Percentiles rank a stretch among this genome's conserved stretches.
Evolutionary conservation across 2,113 vertebrate genomes (phyloP).

Genomic region (Xenopus borealis): DNA sequence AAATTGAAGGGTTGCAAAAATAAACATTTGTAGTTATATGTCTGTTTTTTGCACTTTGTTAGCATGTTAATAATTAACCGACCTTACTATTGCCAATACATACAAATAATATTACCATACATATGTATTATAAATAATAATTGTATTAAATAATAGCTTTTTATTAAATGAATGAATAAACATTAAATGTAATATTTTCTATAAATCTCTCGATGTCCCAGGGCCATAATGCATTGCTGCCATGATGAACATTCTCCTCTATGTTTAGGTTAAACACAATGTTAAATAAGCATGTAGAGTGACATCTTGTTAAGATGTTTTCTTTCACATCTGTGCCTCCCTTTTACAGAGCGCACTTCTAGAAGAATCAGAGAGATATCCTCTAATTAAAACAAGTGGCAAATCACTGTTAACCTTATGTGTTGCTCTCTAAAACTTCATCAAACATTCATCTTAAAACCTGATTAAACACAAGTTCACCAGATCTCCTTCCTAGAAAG

Average conservation of each 20-base stretch:
- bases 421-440: slow-evolving; percentile 79
- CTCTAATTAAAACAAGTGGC: slow-evolving; percentile 90
- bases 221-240: slow-evolving; percentile 65
- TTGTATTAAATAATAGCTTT: no score
- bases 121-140: no score
- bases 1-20: no score
- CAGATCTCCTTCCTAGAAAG: slow-evolving; percentile 97
- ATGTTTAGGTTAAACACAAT: slow-evolving; percentile 85
- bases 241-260: slow-evolving; percentile 75
- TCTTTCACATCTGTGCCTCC: slow-evolving; percentile 81
- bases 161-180: no score
- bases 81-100: no score
- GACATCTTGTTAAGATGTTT: slow-evolving; percentile 80
- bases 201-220: slow-evolving; percentile 40
- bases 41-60: no score
- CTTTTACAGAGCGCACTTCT: slow-evolving; percentile 82
- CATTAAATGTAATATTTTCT: no score
- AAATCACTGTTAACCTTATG: slow-evolving; percentile 95
- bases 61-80: no score
- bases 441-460: slow-evolving; percentile 83
- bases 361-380: slow-evolving; percentile 91
- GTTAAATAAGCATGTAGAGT: slow-evolving; percentile 75
- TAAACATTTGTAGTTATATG: no score
- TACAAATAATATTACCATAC: no score
- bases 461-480: slow-evolving; percentile 97